A percentile compares a stretch with the other conserved stretches of the same genome.
phyloP scores from a whole-genome alignment of 2,888 invertebrate genomes.

The Xestoiulus laeticollis region DNA sequence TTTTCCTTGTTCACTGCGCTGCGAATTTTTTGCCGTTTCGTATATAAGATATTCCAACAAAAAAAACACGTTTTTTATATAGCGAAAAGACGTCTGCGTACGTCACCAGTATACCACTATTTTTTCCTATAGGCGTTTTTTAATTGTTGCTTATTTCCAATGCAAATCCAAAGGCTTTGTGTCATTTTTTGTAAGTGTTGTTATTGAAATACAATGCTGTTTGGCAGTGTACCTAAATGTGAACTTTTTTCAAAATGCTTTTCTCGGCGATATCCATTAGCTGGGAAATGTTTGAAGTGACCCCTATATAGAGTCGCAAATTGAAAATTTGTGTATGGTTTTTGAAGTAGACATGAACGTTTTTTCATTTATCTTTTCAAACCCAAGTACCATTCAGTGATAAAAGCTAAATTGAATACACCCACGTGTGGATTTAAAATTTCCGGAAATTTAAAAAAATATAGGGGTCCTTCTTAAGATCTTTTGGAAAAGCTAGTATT shows the following conservation, averaged over 20 bases:
- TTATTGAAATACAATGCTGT: slow-evolving; percentile 36
- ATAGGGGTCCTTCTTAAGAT: not conserved
- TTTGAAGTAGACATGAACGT: not conserved
- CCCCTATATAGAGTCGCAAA: not conserved
- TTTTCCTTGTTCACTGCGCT: not conserved
- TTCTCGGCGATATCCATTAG: not conserved
- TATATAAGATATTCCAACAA: not conserved
- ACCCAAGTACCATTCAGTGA: not conserved
- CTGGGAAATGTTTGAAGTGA: not conserved
- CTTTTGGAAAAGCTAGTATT: no score
- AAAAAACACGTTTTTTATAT: slow-evolving; percentile 10
- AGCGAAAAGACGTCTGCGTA: not conserved
- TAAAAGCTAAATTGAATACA: not conserved
- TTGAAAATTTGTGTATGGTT: slow-evolving; percentile 1
- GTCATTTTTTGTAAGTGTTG: slow-evolving; percentile 37
- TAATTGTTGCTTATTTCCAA: slow-evolving; percentile 40
- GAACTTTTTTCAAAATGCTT: not conserved
- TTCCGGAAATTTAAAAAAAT: not conserved
- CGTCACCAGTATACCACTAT: slow-evolving; percentile 28
- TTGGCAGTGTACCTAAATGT: slow-evolving; percentile 31
- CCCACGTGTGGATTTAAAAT: not conserved
- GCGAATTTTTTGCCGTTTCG: not conserved
- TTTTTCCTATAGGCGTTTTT: slow-evolving; percentile 15
- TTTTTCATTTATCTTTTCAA: not conserved
- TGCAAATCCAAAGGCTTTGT: slow-evolving; percentile 4